A percentile compares a stretch with the other conserved stretches of the same genome.
These are phyloP conservation scores for Macrotis lagotis DNA, from an alignment of 2,113 vertebrate genomes.

Conservation along the genomic window DNA sequence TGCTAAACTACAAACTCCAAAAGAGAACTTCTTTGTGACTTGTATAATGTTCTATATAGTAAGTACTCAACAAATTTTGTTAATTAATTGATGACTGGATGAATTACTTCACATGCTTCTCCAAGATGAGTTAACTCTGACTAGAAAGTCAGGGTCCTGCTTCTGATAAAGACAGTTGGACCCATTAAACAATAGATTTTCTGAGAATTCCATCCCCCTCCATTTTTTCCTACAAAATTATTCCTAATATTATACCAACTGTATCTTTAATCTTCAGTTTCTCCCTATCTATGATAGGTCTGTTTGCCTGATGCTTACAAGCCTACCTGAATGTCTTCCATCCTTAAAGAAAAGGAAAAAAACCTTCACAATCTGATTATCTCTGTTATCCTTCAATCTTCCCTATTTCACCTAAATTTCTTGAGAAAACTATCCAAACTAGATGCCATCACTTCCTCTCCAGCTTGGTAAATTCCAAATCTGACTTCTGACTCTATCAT, in stretches of 20 bases:
- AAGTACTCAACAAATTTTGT: not conserved
- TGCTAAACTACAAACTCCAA: not conserved
- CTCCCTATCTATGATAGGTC: not conserved
- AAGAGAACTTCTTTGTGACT: no score
- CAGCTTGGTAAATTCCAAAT: not conserved
- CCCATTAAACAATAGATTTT: not conserved
- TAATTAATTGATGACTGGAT: not conserved
- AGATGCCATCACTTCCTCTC: not conserved
- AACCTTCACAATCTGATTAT: not conserved
- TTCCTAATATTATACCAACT: not conserved
- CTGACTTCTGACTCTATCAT: not conserved
- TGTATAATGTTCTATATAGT: not conserved
- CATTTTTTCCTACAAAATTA: not conserved
- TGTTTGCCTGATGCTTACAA: not conserved
- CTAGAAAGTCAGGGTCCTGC: not conserved
- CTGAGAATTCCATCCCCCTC: not conserved
- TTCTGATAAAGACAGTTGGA: not conserved
- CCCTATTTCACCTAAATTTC: not conserved
- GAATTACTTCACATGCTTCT: not conserved
- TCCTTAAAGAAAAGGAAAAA: not conserved
- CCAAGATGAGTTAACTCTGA: not conserved
- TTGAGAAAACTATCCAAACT: not conserved
- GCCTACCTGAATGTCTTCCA: not conserved
- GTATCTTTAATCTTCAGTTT: not conserved
- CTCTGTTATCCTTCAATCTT: not conserved